phyloP scores from a whole-genome alignment of 2,797 vertebrate genomes.

The Chloroceryle inda region DNA sequence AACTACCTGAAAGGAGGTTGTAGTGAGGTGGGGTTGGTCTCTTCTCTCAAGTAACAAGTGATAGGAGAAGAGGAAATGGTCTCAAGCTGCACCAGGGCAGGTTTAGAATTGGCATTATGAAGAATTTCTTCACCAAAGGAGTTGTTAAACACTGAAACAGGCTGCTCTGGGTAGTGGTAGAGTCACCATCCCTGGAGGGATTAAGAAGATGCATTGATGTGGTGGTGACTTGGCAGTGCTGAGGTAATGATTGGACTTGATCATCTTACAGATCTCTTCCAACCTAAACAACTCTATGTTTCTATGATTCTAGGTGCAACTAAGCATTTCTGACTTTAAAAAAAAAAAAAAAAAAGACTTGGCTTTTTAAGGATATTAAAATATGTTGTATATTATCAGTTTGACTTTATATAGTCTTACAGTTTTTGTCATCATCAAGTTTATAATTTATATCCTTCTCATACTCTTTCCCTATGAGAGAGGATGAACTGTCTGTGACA shows the following conservation, averaged over 20 bases:
- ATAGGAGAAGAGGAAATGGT: background rate
- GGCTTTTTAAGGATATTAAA: background rate
- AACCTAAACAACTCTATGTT: no score
- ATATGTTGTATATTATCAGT: background rate
- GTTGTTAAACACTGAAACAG: background rate
- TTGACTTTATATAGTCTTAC: background rate
- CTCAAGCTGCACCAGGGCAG: background rate
- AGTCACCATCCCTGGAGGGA: background rate
- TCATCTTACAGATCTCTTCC: no score
- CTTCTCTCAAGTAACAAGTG: background rate
- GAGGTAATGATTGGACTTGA: no score
- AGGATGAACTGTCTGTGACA: background rate
- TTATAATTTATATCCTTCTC: background rate
- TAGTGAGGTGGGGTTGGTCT: background rate
- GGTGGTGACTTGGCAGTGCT: no score
- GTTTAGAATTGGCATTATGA: background rate
- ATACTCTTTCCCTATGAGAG: background rate
- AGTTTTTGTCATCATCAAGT: background rate
- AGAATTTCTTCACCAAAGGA: background rate
- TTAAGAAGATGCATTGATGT: no score
- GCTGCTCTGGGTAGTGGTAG: background rate
- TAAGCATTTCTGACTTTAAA: background rate
- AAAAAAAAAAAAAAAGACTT: background rate
- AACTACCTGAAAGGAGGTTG: background rate
- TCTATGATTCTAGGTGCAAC: background rate